These are phyloP conservation scores for Istiophorus platypterus DNA, from an alignment of 2,113 vertebrate species.

Conservation along the genomic window DNA sequence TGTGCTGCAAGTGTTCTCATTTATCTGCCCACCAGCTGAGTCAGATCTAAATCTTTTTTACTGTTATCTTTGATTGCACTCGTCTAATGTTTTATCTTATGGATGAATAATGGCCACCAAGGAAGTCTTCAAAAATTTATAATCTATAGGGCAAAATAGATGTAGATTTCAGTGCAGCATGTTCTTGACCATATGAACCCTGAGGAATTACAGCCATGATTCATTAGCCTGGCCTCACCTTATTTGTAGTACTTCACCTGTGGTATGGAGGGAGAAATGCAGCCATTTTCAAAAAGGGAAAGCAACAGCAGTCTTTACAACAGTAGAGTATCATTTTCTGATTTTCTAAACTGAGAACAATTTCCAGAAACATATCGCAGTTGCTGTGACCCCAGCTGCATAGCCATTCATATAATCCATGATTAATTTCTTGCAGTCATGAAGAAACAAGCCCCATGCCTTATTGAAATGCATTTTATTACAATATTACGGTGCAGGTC, in stretches of 20 bases:
- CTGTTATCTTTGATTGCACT: conserved; percentile 70
- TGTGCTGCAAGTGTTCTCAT: conserved; percentile 58
- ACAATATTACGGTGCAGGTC: conserved; percentile 56
- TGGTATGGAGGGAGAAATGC: not conserved
- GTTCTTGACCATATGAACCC: conserved; percentile 30
- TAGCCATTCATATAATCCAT: conserved; percentile 29
- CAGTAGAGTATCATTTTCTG: not conserved
- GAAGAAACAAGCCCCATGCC: conserved; percentile 20
- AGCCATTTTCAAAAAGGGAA: not conserved
- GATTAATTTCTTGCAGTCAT: conserved; percentile 61
- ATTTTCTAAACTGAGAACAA: not conserved
- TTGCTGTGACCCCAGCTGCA: conserved; percentile 41
- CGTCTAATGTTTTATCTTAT: conserved; percentile 76
- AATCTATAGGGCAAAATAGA: conserved; percentile 27
- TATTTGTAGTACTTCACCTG: conserved; percentile 13
- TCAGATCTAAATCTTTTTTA: conserved; percentile 72
- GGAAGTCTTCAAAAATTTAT: conserved; percentile 53
- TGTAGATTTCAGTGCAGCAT: conserved; percentile 52
- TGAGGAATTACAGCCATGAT: conserved; percentile 36
- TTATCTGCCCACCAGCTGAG: conserved; percentile 67
- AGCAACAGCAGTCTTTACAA: not conserved
- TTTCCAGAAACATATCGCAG: not conserved
- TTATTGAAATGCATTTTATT: conserved; percentile 72
- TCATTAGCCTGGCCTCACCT: conserved; percentile 4
- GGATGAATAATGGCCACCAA: conserved; percentile 70